These are phyloP conservation scores for Diogma glabrata DNA, from an alignment of 2,888 invertebrate species.

Conservation along the genomic window DNA sequence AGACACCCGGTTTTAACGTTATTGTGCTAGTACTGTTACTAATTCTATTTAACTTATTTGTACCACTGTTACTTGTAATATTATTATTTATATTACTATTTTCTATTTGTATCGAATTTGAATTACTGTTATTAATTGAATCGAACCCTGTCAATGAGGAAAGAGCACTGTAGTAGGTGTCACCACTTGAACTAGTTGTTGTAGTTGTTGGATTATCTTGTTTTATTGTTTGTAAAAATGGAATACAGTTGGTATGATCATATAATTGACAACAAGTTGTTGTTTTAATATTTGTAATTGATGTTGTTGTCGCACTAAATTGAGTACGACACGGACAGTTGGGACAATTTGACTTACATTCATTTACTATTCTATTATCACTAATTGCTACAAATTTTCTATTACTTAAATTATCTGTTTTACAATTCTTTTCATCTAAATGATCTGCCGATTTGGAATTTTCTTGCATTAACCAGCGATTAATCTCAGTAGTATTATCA, in stretches of 20 bases:
- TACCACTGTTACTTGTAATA: not conserved
- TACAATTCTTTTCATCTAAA: conserved; percentile 36
- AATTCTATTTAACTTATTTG: not conserved
- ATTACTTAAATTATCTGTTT: conserved; percentile 16
- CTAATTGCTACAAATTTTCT: conserved; percentile 28
- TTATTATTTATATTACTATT: conserved; percentile 7
- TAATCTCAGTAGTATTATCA: conserved; percentile 14
- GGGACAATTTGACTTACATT: conserved; percentile 24
- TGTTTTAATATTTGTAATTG: conserved; percentile 12
- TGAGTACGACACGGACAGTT: conserved; percentile 28
- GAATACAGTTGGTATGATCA: conserved; percentile 26
- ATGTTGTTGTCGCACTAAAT: not conserved
- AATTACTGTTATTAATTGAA: conserved; percentile 20
- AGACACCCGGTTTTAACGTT: conserved; percentile 27
- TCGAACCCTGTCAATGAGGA: conserved; percentile 18
- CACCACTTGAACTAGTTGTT: conserved; percentile 27
- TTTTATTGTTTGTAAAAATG: conserved; percentile 4
- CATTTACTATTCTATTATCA: conserved; percentile 31
- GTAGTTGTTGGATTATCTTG: conserved; percentile 15
- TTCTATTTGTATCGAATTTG: not conserved
- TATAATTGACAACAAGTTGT: conserved; percentile 26
- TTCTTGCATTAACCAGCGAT: conserved; percentile 11
- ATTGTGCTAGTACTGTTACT: conserved; percentile 8
- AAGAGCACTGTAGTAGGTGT: conserved; percentile 34
- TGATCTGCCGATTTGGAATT: conserved; percentile 46